phyloP scores from a whole-genome alignment of 2,113 vertebrate genomes.

The Oreochromis aureus region DNA sequence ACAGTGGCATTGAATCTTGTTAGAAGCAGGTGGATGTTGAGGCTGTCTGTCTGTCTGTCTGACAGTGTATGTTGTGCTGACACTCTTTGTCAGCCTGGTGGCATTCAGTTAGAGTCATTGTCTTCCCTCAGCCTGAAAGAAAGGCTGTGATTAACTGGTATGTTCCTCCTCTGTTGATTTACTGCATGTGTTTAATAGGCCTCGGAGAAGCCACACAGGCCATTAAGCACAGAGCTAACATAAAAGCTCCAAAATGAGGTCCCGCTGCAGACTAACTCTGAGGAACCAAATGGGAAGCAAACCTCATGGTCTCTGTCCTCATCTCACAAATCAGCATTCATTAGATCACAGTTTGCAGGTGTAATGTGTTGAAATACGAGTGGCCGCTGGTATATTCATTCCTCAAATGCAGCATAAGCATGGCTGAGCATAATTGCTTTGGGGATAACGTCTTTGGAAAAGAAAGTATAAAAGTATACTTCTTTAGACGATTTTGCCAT shows the following conservation, averaged over 20 bases:
- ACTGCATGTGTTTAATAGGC: conserved; percentile 41
- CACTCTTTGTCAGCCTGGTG: conserved; percentile 16
- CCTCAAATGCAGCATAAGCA: not conserved
- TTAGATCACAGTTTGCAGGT: conserved; percentile 7
- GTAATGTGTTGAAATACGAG: not conserved
- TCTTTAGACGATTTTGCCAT: not conserved
- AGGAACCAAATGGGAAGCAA: not conserved
- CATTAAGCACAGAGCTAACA: conserved; percentile 47
- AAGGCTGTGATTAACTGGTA: conserved; percentile 45
- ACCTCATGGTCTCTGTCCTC: not conserved
- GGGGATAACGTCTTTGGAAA: not conserved
- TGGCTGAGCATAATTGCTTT: conserved; percentile 23
- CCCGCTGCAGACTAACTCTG: conserved; percentile 1
- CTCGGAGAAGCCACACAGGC: conserved; percentile 18
- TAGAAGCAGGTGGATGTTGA: not conserved
- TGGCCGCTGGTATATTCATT: not conserved
- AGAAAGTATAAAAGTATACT: not conserved
- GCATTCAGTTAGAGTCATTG: conserved; percentile 42
- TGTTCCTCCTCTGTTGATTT: conserved; percentile 58
- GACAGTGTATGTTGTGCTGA: conserved; percentile 11
- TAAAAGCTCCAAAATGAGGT: conserved; percentile 31
- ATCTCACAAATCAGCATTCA: conserved; percentile 35
- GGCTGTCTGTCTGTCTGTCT: conserved; percentile 1
- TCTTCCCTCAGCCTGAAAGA: conserved; percentile 16
- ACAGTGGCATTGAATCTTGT: conserved; percentile 5